A percentile compares a stretch with the other conserved stretches of the same genome.
Conservation (phyloP, 2,888 invertebrate genomes). For the Tetropium fuscum region DNA sequence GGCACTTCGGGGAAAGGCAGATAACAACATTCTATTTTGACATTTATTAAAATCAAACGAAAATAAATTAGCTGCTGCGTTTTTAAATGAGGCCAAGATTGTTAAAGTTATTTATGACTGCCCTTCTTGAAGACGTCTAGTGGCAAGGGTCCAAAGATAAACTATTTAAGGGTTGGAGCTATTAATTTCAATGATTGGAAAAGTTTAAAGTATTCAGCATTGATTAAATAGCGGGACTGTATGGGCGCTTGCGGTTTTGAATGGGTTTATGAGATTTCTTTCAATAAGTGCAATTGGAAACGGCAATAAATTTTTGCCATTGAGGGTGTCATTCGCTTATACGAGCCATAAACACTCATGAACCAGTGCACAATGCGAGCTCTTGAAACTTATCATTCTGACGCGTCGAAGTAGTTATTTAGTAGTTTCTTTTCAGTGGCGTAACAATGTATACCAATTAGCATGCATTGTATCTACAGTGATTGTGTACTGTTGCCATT, state of each 20-base stretch:
- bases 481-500: too few species aligned
- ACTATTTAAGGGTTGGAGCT: slow-evolving; percentile 27
- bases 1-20: slow-evolving; percentile 3
- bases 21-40: slow-evolving; percentile 12
- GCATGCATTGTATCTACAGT: too few species aligned
- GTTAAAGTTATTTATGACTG: slow-evolving; percentile 22
- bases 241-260: slow-evolving; percentile 9
- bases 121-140: slow-evolving; percentile 20
- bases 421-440: slow-evolving; percentile 10
- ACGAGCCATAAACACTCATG: slow-evolving; percentile 47
- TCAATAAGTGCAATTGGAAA: slow-evolving; percentile 21
- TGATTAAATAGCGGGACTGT: slow-evolving; percentile 27
- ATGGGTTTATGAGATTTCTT: slow-evolving; percentile 25
- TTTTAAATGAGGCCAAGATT: slow-evolving; percentile 15
- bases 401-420: slow-evolving; percentile 27
- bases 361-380: slow-evolving; percentile 44
- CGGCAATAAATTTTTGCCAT: slow-evolving; percentile 21
- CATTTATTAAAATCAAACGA: slow-evolving; percentile 21
- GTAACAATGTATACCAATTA: too few species aligned
- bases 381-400: slow-evolving; percentile 47
- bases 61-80: slow-evolving; percentile 15
- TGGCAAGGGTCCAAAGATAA: slow-evolving; percentile 17
- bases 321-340: slow-evolving; percentile 40
- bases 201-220: slow-evolving; percentile 37
- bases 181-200: slow-evolving; percentile 38